These are phyloP conservation scores for Hippolais icterina DNA, from an alignment of 2,113 vertebrate species.

Conservation along the genomic window DNA sequence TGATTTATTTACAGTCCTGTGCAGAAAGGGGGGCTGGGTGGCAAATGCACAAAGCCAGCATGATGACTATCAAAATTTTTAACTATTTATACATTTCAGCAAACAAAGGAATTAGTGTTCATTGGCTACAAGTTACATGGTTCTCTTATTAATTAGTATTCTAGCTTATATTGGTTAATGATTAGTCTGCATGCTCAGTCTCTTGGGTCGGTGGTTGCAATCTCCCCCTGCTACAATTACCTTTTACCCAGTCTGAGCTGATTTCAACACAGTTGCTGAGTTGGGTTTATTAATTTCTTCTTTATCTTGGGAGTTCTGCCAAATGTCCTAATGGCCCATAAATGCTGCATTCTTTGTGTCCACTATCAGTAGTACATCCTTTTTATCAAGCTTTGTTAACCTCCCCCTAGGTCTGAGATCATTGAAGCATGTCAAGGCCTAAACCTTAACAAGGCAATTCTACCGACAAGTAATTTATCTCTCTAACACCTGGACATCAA, in stretches of 20 bases:
- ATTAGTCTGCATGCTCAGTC: background rate
- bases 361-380: background rate
- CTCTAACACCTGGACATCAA: background rate
- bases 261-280: background rate
- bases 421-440: background rate
- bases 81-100: background rate
- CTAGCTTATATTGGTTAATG: background rate
- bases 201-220: background rate
- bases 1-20: background rate
- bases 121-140: background rate
- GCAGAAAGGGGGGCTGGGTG: background rate
- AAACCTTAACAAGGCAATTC: background rate
- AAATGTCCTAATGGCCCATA: background rate
- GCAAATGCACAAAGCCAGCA: background rate
- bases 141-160: background rate
- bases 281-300: background rate
- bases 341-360: background rate
- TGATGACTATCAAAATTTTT: background rate
- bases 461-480: background rate
- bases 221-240: background rate
- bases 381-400: background rate
- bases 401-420: background rate
- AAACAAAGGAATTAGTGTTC: background rate
- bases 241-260: background rate
- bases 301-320: background rate